Base-by-base conservation (phyloP, 2,113 vertebrate genomes). In the Anhinga anhinga region DNA sequence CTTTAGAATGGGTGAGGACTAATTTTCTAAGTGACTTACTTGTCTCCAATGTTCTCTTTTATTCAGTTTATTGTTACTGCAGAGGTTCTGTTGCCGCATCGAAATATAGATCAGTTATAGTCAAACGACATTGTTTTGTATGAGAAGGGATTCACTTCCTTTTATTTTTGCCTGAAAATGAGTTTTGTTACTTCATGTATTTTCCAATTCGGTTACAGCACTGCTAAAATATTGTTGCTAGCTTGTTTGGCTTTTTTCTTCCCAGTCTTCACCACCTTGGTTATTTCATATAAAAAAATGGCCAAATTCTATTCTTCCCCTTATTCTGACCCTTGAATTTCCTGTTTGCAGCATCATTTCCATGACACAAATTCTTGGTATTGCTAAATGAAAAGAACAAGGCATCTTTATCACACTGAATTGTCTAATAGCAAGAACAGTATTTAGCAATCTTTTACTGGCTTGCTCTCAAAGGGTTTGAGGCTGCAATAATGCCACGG, bases 11-110 rank as follows among this genome's bases (percentile, higher is more conserved):
- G 32, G 7, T 61, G 69, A 96, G 17, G 44, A 92, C 52, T 92
- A 91, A 95, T 97, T 92, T 94, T 95, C 88, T 87, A 89, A 95
- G 73, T 82, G 61, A 91, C 72, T 96, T 81, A 73, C 45, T 94
- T 87, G 40, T 87, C 70, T 74, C 49, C n/a, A 77, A 18, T 69
- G 7, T 69, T 95, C 63, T 88, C 45, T 83, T 84, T 61, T 82
- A 76, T 91, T 76, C 36, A 16, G 5, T 88, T 91, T 95, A 59
- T 84, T 91, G 34, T 69, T 86, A n/a, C 53, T 79, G 70, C 36
- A 89, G 36, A 82, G 13, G 5, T 89, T 93, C 49, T 86, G 18
- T 52, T 93, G 65, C 70, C 0, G 2, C 65, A 82, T 4, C 82
- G 79, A 94, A 95, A 76, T 59, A 86, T 25, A 56, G 63, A 92